Percentiles rank a stretch among this genome's conserved stretches.
Evolutionary conservation across 1,140 invertebrate species (phyloP).

Genomic region (Bombus vancouverensis): DNA sequence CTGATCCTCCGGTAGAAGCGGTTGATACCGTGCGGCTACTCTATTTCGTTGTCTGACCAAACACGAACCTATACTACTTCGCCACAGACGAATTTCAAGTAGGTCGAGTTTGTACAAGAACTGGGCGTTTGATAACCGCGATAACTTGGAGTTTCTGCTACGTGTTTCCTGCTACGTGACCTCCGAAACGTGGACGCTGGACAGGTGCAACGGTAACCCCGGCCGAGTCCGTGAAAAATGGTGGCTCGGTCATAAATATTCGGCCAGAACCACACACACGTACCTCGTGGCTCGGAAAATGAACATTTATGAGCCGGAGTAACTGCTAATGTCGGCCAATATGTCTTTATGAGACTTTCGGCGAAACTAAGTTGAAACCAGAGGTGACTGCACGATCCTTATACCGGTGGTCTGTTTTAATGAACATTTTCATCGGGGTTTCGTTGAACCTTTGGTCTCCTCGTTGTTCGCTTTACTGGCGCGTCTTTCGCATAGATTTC

Average conservation of each 20-base stretch:
- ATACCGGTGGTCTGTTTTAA: neutral
- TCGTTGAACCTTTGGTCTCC: neutral
- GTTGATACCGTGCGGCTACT: neutral
- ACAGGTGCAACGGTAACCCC: conserved; percentile 26
- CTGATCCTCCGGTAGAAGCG: neutral
- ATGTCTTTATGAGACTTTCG: conserved; percentile 55
- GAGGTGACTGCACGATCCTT: too few relatives aligned
- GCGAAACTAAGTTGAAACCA: conserved; percentile 21
- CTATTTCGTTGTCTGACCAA: conserved; percentile 1
- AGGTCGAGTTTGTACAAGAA: conserved; percentile 1
- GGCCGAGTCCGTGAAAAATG: conserved; percentile 51
- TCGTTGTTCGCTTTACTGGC: neutral
- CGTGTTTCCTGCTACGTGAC: conserved; percentile 43
- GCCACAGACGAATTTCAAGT: neutral
- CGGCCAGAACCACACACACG: neutral
- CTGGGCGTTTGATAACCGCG: conserved; percentile 39
- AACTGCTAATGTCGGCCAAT: conserved; percentile 63
- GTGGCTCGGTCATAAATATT: conserved; percentile 60
- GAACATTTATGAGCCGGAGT: conserved; percentile 63
- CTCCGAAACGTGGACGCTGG: neutral
- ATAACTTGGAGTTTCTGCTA: neutral
- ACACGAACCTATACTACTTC: neutral
- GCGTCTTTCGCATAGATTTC: neutral
- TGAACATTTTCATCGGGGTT: neutral
- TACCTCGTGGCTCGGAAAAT: conserved; percentile 45